Evolutionary conservation across 92 coral and sea anemone species (phyloP).

Genomic region (Umimayanthus kanabou): DNA sequence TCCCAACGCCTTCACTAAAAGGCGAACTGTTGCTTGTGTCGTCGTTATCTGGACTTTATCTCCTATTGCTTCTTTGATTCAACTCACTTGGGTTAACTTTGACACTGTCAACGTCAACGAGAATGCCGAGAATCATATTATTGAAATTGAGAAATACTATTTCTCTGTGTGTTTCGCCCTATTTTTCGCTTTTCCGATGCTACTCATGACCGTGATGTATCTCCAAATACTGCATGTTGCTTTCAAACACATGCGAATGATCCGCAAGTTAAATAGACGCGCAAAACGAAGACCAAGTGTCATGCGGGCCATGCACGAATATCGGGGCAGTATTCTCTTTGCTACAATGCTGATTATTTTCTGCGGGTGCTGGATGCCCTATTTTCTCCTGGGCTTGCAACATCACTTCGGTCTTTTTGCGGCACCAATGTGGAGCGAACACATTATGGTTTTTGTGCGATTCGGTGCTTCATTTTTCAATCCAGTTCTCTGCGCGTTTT

Average conservation of each 20-base stretch:
- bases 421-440: conserved; percentile 28
- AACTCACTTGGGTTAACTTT: conserved; percentile 56
- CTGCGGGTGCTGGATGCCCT: conserved; percentile 58
- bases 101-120: conserved; percentile 26
- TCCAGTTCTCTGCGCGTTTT: conserved; percentile 21
- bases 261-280: conserved; percentile 1
- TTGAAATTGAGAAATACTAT: conserved; percentile 43
- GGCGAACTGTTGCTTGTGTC: conserved; percentile 44
- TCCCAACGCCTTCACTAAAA: conserved; percentile 50
- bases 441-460: conserved; percentile 5
- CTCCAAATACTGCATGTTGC: conserved; percentile 40
- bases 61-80: conserved; percentile 45
- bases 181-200: conserved; percentile 48
- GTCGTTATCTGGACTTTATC: conserved; percentile 50
- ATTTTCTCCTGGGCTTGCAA: conserved; percentile 53
- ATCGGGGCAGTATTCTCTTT: conserved; percentile 50
- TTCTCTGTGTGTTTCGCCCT: conserved; percentile 33
- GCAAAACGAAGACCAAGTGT: conserved; percentile 38
- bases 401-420: conserved; percentile 49
- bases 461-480: conserved; percentile 21
- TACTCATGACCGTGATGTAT: conserved; percentile 41
- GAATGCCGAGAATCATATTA: conserved; percentile 35
- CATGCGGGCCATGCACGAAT: conserved; percentile 33
- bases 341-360: conserved; percentile 47
- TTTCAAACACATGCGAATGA: conserved; percentile 39